Evolutionary conservation across 2,113 vertebrate genomes (phyloP).

Genomic region (Brachyhypopomus gauderio): DNA sequence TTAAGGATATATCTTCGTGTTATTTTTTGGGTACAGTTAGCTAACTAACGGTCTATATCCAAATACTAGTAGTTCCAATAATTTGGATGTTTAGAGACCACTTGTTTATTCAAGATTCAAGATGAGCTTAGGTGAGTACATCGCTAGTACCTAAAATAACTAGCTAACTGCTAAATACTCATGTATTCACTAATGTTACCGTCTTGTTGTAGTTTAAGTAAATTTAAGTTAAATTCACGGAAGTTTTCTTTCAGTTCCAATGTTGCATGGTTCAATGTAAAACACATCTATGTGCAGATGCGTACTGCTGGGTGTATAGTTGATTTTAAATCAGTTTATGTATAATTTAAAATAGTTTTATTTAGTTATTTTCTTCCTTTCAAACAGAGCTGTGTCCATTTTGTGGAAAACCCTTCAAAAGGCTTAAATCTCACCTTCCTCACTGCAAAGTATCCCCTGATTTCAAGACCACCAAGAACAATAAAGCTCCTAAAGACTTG

Average conservation of each 20-base stretch:
- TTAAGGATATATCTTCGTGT: not conserved
- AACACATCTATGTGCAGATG: too few species aligned
- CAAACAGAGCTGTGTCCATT: conserved; percentile 79
- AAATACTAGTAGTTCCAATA: not conserved
- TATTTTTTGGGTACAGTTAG: not conserved
- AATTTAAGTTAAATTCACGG: not conserved
- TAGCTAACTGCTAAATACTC: not conserved
- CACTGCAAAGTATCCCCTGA: conserved; percentile 77
- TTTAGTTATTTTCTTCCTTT: not conserved
- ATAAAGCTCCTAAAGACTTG: conserved; percentile 24
- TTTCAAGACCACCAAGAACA: conserved; percentile 49
- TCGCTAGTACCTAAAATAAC: too few species aligned
- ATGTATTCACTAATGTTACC: too few species aligned
- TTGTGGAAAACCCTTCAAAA: conserved; percentile 82
- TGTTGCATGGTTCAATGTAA: too few species aligned
- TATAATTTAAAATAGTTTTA: not conserved
- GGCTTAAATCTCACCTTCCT: conserved; percentile 85
- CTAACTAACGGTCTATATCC: too few species aligned
- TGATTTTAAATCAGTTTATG: not conserved
- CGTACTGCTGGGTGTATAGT: too few species aligned
- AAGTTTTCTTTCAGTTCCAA: too few species aligned
- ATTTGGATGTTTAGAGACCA: not conserved
- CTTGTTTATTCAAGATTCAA: not conserved
- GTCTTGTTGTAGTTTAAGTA: not conserved
- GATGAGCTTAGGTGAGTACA: conserved; percentile 42